Percentiles rank a stretch among this genome's conserved stretches.
phyloP scores from a whole-genome alignment of 2,888 invertebrate genomes.

The Torymus tubicola region DNA sequence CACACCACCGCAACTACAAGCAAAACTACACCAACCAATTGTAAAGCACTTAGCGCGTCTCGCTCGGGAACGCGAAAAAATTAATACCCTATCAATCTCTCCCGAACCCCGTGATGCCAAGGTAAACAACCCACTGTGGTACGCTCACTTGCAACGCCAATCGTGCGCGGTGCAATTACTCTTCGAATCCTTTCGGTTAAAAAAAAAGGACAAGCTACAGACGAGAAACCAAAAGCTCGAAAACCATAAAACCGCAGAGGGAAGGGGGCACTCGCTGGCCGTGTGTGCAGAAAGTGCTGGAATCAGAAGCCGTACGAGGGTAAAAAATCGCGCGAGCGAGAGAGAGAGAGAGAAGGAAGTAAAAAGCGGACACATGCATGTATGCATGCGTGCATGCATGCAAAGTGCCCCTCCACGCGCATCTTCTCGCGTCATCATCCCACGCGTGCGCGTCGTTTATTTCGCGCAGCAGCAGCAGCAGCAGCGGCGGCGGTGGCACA shows the following conservation, averaged over 20 bases:
- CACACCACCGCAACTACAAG: neutral
- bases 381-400: constrained; percentile 37
- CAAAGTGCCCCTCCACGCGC: constrained; percentile 35
- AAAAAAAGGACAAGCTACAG: too few species aligned
- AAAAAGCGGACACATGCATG: constrained; percentile 11
- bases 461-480: constrained; percentile 5
- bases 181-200: neutral
- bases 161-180: constrained; percentile 12
- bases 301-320: constrained; percentile 22
- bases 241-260: constrained; percentile 35
- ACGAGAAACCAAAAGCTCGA: constrained; percentile 4
- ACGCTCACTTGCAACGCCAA: too few species aligned
- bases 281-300: neutral
- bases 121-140: neutral
- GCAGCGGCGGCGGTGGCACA: constrained; percentile 26
- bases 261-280: neutral
- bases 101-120: neutral
- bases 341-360: constrained; percentile 5
- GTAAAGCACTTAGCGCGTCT: constrained; percentile 16
- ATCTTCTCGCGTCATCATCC: constrained; percentile 36
- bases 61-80: constrained; percentile 17
- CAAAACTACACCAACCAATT: constrained; percentile 14
- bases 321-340: constrained; percentile 15
- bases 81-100: constrained; percentile 33
- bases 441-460: constrained; percentile 33